Evolutionary conservation across 2,888 invertebrate genomes (phyloP).

Genomic region (Tanytarsus gracilentus): DNA sequence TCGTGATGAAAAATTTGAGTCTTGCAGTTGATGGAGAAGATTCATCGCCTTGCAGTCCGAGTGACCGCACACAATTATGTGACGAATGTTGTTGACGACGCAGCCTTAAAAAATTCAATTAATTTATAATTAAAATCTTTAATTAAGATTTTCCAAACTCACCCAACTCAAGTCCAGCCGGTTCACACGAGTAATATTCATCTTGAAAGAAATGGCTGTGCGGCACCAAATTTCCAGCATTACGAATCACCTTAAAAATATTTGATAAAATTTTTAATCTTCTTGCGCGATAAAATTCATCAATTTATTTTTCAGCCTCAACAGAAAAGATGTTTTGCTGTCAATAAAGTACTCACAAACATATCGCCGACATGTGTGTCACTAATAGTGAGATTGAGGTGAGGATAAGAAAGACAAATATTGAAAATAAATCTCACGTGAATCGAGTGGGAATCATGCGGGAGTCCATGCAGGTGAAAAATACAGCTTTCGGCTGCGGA

Average conservation of each 20-base stretch:
- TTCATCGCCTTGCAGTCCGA: slow-evolving; percentile 99
- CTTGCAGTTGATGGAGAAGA: slow-evolving; percentile 71
- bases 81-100: slow-evolving; percentile 79
- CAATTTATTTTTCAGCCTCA: background rate
- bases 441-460: slow-evolving; percentile 94
- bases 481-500: slow-evolving; percentile 47
- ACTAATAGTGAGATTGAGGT: too few species aligned
- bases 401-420: too few species aligned
- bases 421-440: slow-evolving; percentile 45
- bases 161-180: slow-evolving; percentile 85
- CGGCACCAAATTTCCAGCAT: slow-evolving; percentile 93
- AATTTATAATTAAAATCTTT: background rate
- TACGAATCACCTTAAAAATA: slow-evolving; percentile 42
- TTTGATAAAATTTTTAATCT: background rate
- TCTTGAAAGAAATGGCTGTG: slow-evolving; percentile 80
- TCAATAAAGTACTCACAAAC: slow-evolving; percentile 68
- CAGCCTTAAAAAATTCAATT: slow-evolving; percentile 51
- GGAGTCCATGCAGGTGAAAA: slow-evolving; percentile 98
- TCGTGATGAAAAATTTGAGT: slow-evolving; percentile 65
- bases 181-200: slow-evolving; percentile 86
- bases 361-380: slow-evolving; percentile 94
- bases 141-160: background rate
- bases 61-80: slow-evolving; percentile 93
- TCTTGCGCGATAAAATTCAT: background rate
- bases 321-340: background rate